phyloP scores from a whole-genome alignment of 2,113 vertebrate genomes.

The Uropsilus gracilis region DNA sequence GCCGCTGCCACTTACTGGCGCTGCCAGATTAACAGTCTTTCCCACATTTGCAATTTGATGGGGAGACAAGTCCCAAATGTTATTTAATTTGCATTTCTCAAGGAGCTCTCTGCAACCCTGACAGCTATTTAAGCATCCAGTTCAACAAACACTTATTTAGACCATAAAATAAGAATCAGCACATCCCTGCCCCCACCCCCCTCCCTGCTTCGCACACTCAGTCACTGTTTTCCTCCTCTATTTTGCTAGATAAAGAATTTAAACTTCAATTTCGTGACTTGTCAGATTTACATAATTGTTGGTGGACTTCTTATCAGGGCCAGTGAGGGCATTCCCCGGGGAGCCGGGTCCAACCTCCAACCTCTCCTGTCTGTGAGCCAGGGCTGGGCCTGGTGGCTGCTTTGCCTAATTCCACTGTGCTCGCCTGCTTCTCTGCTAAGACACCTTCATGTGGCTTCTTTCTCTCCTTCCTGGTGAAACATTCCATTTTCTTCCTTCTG shows the following conservation, averaged over 20 bases:
- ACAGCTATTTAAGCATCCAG: too few relatives aligned
- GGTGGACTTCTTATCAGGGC: accelerated
- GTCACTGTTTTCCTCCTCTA: not conserved
- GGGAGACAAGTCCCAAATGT: not conserved
- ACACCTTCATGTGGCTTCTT: too few relatives aligned
- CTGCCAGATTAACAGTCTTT: not conserved
- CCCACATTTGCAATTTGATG: not conserved
- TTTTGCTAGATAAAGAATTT: not conserved
- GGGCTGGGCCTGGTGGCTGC: too few relatives aligned
- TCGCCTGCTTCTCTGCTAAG: too few relatives aligned
- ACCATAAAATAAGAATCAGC: not conserved
- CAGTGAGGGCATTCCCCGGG: not conserved
- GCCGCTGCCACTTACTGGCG: too few relatives aligned
- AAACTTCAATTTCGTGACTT: not conserved
- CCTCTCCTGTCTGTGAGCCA: too few relatives aligned
- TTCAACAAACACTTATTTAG: not conserved
- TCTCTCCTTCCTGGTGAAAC: not conserved
- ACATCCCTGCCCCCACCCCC: not conserved
- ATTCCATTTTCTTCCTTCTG: too few relatives aligned
- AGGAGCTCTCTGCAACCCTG: not conserved
- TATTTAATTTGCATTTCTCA: not conserved
- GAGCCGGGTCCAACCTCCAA: too few relatives aligned
- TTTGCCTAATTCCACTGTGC: too few relatives aligned
- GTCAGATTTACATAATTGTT: not conserved
- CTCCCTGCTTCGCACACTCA: not conserved